phyloP scores from a whole-genome alignment of 2,797 vertebrate species.

The Remorina albescens region DNA sequence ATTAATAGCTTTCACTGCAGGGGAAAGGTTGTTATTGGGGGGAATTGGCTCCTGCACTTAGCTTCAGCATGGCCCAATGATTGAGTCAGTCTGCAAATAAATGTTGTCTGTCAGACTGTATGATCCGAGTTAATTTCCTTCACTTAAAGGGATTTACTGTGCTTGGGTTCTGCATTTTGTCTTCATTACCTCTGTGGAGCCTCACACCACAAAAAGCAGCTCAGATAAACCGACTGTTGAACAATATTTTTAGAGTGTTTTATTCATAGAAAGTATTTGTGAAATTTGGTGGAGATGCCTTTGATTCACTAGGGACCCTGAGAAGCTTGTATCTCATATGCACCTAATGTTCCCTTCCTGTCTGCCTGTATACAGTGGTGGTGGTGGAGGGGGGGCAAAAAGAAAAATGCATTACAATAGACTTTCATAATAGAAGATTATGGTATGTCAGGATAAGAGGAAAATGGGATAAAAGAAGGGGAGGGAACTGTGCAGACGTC shows the following conservation, averaged over 20 bases:
- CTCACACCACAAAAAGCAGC: conserved; percentile 21
- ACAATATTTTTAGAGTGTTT: conserved; percentile 17
- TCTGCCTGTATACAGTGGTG: conserved; percentile 44
- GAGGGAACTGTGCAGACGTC: conserved; percentile 23
- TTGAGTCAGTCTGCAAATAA: conserved; percentile 37
- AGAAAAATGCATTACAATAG: conserved; percentile 70
- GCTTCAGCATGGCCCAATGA: conserved; percentile 30
- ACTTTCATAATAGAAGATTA: conserved; percentile 38
- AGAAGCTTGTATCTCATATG: conserved; percentile 26
- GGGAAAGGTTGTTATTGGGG: conserved; percentile 20
- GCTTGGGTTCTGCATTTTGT: conserved; percentile 41
- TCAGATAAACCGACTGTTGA: conserved; percentile 4
- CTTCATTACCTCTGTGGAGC: conserved; percentile 39
- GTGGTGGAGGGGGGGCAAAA: conserved; percentile 7
- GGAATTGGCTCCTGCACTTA: neutral
- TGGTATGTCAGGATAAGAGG: conserved; percentile 39
- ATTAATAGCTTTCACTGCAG: conserved; percentile 49
- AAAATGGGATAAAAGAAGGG: neutral
- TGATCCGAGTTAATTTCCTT: conserved; percentile 57
- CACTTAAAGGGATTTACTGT: conserved; percentile 54
- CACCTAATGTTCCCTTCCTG: conserved; percentile 62
- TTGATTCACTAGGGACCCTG: conserved; percentile 44
- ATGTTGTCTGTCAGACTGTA: conserved; percentile 45
- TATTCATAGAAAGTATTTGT: conserved; percentile 31
- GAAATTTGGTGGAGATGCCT: conserved; percentile 47